Evolutionary conservation across 2,888 invertebrate species (phyloP).

Genomic region (Platycheirus rosarum): DNA sequence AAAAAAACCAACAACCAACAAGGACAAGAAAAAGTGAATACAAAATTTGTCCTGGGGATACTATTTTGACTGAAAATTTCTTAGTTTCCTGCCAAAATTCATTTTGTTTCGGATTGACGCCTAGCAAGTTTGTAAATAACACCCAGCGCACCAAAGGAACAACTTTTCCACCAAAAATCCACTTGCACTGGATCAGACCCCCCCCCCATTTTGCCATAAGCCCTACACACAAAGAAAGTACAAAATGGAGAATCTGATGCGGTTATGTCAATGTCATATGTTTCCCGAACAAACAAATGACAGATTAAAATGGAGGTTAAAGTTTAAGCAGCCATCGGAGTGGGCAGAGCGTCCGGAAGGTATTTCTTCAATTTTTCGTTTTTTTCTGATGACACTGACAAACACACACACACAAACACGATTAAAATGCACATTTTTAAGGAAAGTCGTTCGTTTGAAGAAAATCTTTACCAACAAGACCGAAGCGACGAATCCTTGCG

Average conservation of each 20-base stretch:
- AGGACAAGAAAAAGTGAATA: conserved; percentile 52
- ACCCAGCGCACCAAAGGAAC: conserved; percentile 26
- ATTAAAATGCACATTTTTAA: conserved; percentile 14
- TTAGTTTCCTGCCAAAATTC: conserved; percentile 62
- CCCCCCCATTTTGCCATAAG: conserved; percentile 20
- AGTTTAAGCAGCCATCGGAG: conserved; percentile 38
- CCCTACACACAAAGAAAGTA: conserved; percentile 10
- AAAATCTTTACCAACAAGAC: conserved; percentile 29
- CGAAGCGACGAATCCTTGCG: neutral
- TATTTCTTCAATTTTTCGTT: conserved; percentile 15
- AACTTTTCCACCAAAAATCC: conserved; percentile 52
- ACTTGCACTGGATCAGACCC: conserved; percentile 32
- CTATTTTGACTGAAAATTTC: conserved; percentile 56
- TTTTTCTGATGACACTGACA: neutral
- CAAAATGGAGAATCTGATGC: conserved; percentile 60
- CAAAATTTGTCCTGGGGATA: conserved; percentile 61
- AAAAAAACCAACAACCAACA: neutral
- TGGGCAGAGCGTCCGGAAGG: conserved; percentile 1
- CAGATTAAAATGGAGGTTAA: conserved; percentile 72
- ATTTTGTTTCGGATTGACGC: conserved; percentile 69
- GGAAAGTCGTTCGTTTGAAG: conserved; percentile 40
- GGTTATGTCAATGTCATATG: conserved; percentile 74
- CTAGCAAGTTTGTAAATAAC: conserved; percentile 31
- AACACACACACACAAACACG: neutral
- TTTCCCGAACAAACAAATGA: conserved; percentile 69